Percentiles rank a stretch among this genome's conserved stretches.
These are phyloP conservation scores for Aptenodytes forsteri DNA, from an alignment of 2,113 vertebrate species.

Conservation along the genomic window DNA sequence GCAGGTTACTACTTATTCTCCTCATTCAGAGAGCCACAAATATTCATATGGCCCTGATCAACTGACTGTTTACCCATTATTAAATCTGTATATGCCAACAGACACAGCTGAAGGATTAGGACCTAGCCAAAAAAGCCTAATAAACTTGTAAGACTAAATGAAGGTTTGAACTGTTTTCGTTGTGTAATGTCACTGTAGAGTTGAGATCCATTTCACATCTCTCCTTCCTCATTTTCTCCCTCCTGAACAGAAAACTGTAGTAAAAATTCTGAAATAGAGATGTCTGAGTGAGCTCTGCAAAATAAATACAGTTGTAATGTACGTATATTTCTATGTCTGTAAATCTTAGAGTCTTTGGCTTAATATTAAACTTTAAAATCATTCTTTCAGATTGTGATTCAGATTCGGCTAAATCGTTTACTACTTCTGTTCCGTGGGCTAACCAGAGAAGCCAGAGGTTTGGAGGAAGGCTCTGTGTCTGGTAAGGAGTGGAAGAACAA, in stretches of 20 bases:
- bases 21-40: background rate
- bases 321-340: background rate
- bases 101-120: background rate
- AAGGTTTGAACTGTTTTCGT: background rate
- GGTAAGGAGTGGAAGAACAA: conserved; percentile 40
- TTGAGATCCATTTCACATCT: background rate
- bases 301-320: background rate
- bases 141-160: background rate
- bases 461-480: background rate
- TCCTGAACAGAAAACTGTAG: background rate
- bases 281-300: background rate
- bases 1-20: background rate
- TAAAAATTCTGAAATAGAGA: background rate
- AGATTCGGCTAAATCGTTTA: conserved; percentile 74
- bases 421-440: conserved; percentile 71
- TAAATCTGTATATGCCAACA: background rate
- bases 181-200: background rate
- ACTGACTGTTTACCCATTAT: background rate
- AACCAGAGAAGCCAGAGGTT: background rate
- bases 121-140: background rate
- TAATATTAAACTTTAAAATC: background rate
- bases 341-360: background rate
- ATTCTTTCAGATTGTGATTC: conserved; percentile 76
- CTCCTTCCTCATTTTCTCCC: background rate
- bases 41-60: background rate